A percentile compares a stretch with the other conserved stretches of the same genome.
These are phyloP conservation scores for Geodia barretti DNA, from an alignment of 37 sponge, comb jelly and placozoan genomes.

Conservation along the genomic window DNA sequence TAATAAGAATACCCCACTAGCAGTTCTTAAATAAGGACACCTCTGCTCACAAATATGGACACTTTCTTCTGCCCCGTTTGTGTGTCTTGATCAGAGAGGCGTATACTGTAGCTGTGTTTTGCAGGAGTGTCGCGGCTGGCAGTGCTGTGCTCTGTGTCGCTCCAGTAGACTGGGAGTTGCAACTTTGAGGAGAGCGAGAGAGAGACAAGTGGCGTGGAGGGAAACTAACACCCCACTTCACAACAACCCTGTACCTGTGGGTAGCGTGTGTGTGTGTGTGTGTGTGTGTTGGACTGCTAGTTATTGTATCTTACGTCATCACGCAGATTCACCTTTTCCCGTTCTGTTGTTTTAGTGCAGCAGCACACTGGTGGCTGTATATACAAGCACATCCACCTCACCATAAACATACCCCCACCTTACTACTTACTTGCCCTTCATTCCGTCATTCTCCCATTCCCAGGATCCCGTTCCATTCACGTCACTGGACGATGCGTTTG, in stretches of 20 bases:
- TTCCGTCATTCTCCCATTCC: neutral
- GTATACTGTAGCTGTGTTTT: no score
- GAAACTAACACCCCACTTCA: constrained; percentile 17
- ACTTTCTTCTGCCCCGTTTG: neutral
- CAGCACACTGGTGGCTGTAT: neutral
- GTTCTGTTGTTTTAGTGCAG: no score
- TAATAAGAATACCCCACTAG: no score
- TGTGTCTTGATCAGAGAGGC: no score
- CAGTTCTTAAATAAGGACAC: no score
- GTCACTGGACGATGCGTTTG: constrained; percentile 78
- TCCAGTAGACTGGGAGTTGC: constrained; percentile 35
- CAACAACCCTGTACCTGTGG: constrained; percentile 19
- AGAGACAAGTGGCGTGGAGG: constrained; percentile 42
- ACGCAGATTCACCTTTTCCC: no score
- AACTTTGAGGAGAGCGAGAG: constrained; percentile 41
- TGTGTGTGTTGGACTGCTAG: no score
- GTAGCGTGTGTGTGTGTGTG: neutral
- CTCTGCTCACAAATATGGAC: no score
- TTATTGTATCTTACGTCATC: no score
- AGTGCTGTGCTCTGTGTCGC: constrained; percentile 68
- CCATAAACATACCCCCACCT: no score
- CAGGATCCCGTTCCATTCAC: constrained; percentile 71
- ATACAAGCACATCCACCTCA: neutral
- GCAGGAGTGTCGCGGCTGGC: constrained; percentile 37
- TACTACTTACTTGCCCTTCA: neutral